A percentile compares a stretch with the other conserved stretches of the same genome.
Evolutionary conservation across 2,888 invertebrate species (phyloP).

Genomic region (Hyposoter didymator): DNA sequence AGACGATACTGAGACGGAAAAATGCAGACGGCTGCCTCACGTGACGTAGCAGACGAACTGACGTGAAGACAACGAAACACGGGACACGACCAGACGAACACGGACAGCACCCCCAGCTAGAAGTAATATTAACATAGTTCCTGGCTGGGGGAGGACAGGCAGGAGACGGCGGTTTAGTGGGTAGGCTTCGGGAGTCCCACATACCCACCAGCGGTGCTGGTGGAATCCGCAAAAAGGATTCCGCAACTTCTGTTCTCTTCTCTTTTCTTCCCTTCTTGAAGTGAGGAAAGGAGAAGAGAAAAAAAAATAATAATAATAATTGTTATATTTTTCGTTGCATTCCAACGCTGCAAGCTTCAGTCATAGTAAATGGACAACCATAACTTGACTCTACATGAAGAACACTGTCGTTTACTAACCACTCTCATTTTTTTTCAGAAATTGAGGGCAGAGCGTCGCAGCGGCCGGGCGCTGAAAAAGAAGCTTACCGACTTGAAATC

Average conservation of each 20-base stretch:
- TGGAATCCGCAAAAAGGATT: background rate
- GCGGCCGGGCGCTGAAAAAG: too few relatives aligned
- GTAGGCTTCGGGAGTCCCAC: constrained; percentile 52
- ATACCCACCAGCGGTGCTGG: constrained; percentile 25
- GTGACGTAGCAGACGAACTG: background rate
- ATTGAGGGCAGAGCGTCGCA: too few relatives aligned
- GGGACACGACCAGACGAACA: background rate
- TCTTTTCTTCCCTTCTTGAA: background rate
- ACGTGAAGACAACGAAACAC: background rate
- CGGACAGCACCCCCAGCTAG: too few relatives aligned
- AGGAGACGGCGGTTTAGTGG: constrained; percentile 18
- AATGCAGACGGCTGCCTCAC: background rate
- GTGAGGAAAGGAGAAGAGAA: background rate
- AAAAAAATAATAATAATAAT: too few relatives aligned
- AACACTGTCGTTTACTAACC: too few relatives aligned
- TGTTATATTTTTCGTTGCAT: too few relatives aligned
- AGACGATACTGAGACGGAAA: background rate
- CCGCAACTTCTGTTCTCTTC: constrained; percentile 8
- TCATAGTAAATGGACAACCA: too few relatives aligned
- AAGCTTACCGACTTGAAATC: too few relatives aligned
- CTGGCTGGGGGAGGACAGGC: background rate
- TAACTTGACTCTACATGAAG: too few relatives aligned
- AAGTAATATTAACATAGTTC: background rate
- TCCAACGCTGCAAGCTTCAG: too few relatives aligned
- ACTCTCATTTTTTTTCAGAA: too few relatives aligned